Percentiles rank a stretch among this genome's conserved stretches.
phyloP scores from a whole-genome alignment of 1,140 invertebrate genomes.

The Drosophila varians region DNA sequence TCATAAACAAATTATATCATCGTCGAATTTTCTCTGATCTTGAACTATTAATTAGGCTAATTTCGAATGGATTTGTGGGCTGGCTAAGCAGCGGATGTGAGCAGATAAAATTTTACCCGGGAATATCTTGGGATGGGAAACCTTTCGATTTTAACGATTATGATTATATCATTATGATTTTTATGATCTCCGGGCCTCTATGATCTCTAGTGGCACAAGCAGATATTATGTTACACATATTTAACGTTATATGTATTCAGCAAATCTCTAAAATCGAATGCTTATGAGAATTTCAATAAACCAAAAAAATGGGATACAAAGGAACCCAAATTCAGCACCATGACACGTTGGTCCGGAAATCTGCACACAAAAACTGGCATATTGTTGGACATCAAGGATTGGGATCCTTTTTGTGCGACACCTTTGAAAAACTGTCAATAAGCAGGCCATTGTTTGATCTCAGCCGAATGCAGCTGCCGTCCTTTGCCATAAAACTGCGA shows the following conservation, averaged over 20 bases:
- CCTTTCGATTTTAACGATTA: background rate
- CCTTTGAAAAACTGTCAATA: conserved; percentile 76
- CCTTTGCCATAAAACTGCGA: conserved; percentile 33
- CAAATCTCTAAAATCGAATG: conserved; percentile 13
- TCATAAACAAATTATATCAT: conserved; percentile 43
- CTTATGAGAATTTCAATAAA: conserved; percentile 9
- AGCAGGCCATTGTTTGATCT: conserved; percentile 48
- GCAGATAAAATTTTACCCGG: conserved; percentile 9
- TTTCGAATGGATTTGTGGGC: conserved; percentile 49
- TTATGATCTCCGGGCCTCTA: too few species aligned
- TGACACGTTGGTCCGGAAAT: conserved; percentile 46
- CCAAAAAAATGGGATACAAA: conserved; percentile 14
- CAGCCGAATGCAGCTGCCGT: conserved; percentile 36
- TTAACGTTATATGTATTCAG: background rate
- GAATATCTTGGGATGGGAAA: conserved; percentile 27
- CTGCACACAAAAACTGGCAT: conserved; percentile 30
- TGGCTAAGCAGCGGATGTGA: conserved; percentile 54
- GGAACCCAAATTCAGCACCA: conserved; percentile 14
- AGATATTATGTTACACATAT: background rate
- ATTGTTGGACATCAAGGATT: conserved; percentile 31
- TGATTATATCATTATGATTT: conserved; percentile 2
- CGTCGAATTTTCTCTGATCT: conserved; percentile 27
- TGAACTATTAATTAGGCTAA: conserved; percentile 67
- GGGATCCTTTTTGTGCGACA: conserved; percentile 61
- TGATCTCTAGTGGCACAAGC: too few species aligned